Conservation (phyloP, 1,140 invertebrate species). For the Agrilus planipennis region DNA sequence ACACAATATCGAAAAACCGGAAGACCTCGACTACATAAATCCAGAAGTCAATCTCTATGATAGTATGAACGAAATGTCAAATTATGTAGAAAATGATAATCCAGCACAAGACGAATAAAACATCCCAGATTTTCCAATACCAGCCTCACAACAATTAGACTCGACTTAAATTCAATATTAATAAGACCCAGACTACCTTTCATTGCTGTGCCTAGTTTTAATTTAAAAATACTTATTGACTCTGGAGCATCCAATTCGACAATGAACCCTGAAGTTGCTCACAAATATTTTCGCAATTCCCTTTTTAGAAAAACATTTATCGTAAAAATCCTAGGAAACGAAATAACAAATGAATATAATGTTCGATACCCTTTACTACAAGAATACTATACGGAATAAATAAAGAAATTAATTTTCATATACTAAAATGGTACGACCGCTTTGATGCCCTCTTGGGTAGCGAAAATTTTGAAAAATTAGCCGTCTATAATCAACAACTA, state of each 20-base stretch:
- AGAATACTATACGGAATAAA: constrained; percentile 2
- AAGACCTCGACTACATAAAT: background rate
- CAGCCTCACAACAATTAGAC: background rate
- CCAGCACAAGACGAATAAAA: background rate
- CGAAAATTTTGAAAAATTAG: constrained; percentile 3
- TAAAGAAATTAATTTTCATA: constrained; percentile 1
- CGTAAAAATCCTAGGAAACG: background rate
- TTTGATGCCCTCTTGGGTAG: constrained; percentile 3
- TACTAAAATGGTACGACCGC: constrained; percentile 2
- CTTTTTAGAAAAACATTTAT: background rate
- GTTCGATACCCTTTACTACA: constrained; percentile 1
- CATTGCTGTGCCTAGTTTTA: background rate
- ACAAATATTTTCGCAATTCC: background rate
- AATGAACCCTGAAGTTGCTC: background rate
- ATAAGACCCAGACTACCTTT: constrained; percentile 4
- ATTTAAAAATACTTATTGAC: too few species aligned
- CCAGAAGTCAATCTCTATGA: too few species aligned
- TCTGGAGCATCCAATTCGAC: background rate
- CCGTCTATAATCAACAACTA: background rate
- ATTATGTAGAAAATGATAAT: background rate
- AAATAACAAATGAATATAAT: background rate
- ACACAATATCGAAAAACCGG: constrained; percentile 1
- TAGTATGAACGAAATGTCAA: background rate
- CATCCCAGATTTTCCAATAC: constrained; percentile 3
- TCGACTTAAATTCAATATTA: constrained; percentile 4